phyloP scores from a whole-genome alignment of 1,140 invertebrate species.

The Bombus haemorrhoidalis region DNA sequence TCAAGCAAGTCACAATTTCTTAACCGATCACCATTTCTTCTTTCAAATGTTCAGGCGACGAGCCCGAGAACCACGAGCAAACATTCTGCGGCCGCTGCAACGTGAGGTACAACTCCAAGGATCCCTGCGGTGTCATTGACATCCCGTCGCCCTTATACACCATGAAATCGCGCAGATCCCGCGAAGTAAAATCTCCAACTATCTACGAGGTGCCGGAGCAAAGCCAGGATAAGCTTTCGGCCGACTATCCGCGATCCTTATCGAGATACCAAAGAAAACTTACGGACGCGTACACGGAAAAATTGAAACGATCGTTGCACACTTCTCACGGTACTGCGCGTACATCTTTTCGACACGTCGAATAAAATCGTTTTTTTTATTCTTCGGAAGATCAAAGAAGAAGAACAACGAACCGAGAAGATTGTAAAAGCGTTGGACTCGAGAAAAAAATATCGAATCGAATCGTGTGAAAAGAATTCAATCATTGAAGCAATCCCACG shows the following conservation, averaged over 20 bases:
- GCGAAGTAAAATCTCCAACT: constrained; percentile 38
- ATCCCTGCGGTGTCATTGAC: constrained; percentile 2
- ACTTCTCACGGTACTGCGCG: constrained; percentile 14
- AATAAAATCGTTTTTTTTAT: neutral
- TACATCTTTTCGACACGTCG: constrained; percentile 37
- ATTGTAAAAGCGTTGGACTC: neutral
- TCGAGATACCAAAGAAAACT: constrained; percentile 43
- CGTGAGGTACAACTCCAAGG: constrained; percentile 22
- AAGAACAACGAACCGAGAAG: neutral
- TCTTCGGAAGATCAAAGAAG: neutral
- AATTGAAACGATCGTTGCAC: constrained; percentile 33
- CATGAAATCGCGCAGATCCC: constrained; percentile 49
- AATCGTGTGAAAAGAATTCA: neutral
- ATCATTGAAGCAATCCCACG: neutral
- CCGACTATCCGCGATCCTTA: constrained; percentile 24
- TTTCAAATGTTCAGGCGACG: constrained; percentile 35
- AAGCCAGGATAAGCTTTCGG: constrained; percentile 37
- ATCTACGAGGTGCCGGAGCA: constrained; percentile 47
- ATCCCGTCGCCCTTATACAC: constrained; percentile 20
- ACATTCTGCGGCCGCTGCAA: constrained; percentile 44
- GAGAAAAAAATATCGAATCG: neutral
- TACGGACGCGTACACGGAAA: constrained; percentile 36
- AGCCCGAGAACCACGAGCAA: constrained; percentile 42
- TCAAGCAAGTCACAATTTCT: too few relatives aligned
- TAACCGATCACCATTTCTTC: neutral